Percentiles rank a stretch among this genome's conserved stretches.
Evolutionary conservation across 2,888 invertebrate species (phyloP).

Genomic region (Malthinus flaveolus): DNA sequence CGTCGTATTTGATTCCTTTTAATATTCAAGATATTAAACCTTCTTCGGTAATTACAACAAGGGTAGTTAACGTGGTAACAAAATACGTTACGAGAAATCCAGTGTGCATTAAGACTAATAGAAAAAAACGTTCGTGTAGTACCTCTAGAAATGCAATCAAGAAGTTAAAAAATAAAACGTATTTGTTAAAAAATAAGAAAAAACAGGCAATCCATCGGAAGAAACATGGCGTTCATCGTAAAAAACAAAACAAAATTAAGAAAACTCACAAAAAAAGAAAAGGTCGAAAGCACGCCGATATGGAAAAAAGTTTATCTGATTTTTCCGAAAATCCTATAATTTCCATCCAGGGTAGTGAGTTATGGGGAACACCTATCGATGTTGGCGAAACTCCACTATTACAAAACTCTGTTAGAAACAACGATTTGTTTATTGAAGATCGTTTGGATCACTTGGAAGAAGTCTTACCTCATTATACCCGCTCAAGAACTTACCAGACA

Average conservation of each 20-base stretch:
- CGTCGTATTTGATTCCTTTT: not conserved
- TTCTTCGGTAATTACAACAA: conserved; percentile 47
- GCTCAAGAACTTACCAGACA: conserved; percentile 48
- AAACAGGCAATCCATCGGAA: conserved; percentile 33
- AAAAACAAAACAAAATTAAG: not conserved
- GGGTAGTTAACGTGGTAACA: conserved; percentile 48
- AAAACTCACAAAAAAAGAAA: not conserved
- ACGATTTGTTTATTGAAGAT: conserved; percentile 51
- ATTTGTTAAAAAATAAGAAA: conserved; percentile 13
- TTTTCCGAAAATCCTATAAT: not conserved
- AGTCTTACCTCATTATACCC: conserved; percentile 49
- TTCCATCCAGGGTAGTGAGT: conserved; percentile 39
- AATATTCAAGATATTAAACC: conserved; percentile 42
- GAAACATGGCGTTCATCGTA: not conserved
- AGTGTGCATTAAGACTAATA: conserved; percentile 49
- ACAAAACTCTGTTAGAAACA: conserved; percentile 31
- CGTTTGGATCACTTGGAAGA: conserved; percentile 50
- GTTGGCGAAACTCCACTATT: conserved; percentile 40
- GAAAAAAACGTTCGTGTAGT: conserved; percentile 35
- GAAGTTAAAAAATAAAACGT: conserved; percentile 8
- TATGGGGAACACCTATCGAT: conserved; percentile 22
- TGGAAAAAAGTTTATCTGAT: conserved; percentile 9
- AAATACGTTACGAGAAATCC: conserved; percentile 50
- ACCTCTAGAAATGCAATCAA: not conserved
- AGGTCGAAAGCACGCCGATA: conserved; percentile 1